These are phyloP conservation scores for Pogoniulus pusillus DNA, from an alignment of 2,797 vertebrate genomes.

Conservation along the genomic window DNA sequence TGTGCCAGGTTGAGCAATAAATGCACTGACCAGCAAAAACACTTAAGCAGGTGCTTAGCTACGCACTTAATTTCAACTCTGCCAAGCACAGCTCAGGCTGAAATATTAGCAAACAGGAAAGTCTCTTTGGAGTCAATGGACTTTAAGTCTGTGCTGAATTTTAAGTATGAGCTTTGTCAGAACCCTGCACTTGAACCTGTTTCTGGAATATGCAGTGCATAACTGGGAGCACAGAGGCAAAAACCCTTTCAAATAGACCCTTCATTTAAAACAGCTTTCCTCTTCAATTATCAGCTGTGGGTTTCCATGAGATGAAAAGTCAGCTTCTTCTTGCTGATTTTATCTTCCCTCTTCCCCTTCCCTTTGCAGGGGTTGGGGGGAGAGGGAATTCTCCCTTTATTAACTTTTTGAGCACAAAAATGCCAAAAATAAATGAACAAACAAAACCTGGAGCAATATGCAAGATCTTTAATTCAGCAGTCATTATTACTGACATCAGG, in stretches of 20 bases:
- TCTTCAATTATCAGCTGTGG: conserved; percentile 31
- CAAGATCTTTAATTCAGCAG: conserved; percentile 35
- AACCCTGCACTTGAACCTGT: conserved; percentile 16
- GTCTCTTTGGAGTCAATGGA: not conserved
- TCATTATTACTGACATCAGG: conserved; percentile 55
- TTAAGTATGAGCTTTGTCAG: conserved; percentile 6
- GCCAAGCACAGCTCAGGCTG: not conserved
- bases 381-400: conserved; percentile 31
- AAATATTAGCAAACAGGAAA: not conserved
- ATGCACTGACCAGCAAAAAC: not conserved
- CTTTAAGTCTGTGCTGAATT: not conserved
- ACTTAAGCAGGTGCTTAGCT: conserved; percentile 1
- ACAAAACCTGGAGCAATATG: conserved; percentile 37
- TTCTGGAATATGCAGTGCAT: not conserved
- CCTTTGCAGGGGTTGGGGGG: not conserved
- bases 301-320: conserved; percentile 21
- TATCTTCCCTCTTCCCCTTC: not conserved
- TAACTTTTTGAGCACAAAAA: conserved; percentile 44
- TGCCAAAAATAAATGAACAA: conserved; percentile 36
- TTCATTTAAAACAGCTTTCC: conserved; percentile 62
- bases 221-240: not conserved
- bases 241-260: not conserved
- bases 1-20: not conserved
- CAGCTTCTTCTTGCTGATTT: conserved; percentile 10
- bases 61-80: not conserved